A percentile compares a stretch with the other conserved stretches of the same genome.
Evolutionary conservation across 2,888 invertebrate species (phyloP).

Genomic region (Acanthosoma haemorrhoidale): DNA sequence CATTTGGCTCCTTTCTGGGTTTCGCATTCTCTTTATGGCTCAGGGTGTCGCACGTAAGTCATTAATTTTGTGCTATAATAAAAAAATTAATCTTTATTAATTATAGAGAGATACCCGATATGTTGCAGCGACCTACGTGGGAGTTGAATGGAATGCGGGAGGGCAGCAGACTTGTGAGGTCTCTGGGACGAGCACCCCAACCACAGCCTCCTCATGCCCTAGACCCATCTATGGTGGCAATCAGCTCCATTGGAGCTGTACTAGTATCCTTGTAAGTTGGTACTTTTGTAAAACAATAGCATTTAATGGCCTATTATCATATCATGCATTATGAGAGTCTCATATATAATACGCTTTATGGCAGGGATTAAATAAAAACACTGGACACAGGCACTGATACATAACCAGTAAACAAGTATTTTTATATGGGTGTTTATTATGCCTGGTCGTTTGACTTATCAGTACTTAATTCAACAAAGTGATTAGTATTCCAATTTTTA

Average conservation of each 20-base stretch:
- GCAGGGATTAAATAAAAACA: too few species aligned
- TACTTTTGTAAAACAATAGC: not conserved
- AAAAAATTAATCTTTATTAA: too few species aligned
- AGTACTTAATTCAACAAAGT: too few species aligned
- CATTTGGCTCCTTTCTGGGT: constrained; percentile 50
- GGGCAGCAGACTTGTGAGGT: not conserved
- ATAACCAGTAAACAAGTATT: too few species aligned
- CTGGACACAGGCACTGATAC: too few species aligned
- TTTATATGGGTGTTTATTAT: too few species aligned
- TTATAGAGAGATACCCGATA: too few species aligned
- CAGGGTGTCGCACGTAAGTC: constrained; percentile 40
- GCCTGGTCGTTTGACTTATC: too few species aligned
- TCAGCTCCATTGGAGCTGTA: constrained; percentile 19
- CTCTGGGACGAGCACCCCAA: not conserved
- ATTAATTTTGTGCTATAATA: not conserved
- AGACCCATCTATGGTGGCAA: constrained; percentile 8
- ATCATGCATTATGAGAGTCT: too few species aligned
- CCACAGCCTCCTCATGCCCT: constrained; percentile 9
- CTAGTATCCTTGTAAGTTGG: constrained; percentile 16
- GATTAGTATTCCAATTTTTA: too few species aligned
- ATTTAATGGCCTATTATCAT: not conserved
- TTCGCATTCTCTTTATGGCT: constrained; percentile 50
- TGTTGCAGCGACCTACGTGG: constrained; percentile 6
- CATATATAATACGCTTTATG: too few species aligned
- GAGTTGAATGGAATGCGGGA: constrained; percentile 13